Evolutionary conservation across 2,888 invertebrate species (phyloP).

Genomic region (Notodonta ziczac): DNA sequence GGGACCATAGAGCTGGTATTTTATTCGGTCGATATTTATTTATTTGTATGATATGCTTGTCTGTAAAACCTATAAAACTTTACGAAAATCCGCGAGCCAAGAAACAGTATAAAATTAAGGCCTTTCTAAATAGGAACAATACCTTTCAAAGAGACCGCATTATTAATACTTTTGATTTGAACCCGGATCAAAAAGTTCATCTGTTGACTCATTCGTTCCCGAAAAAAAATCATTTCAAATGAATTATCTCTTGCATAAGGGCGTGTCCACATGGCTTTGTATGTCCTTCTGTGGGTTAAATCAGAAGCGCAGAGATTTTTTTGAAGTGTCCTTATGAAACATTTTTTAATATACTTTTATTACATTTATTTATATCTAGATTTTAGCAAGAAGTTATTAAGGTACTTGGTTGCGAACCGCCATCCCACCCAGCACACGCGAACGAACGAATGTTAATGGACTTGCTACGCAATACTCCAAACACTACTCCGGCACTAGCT

Average conservation of each 20-base stretch:
- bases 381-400: not conserved
- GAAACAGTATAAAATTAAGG: not conserved
- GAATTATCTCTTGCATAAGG: slow-evolving; percentile 35
- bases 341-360: too few relatives aligned
- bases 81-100: too few relatives aligned
- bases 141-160: not conserved
- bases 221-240: slow-evolving; percentile 24
- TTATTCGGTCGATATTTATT: too few relatives aligned
- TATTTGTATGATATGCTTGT: too few relatives aligned
- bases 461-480: too few relatives aligned
- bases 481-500: too few relatives aligned
- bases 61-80: too few relatives aligned
- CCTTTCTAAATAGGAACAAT: not conserved
- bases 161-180: not conserved
- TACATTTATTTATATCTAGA: too few relatives aligned
- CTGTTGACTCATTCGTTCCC: slow-evolving; percentile 26
- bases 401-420: too few relatives aligned
- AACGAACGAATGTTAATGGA: too few relatives aligned
- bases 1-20: too few relatives aligned
- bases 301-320: slow-evolving; percentile 8
- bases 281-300: slow-evolving; percentile 16
- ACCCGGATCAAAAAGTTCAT: slow-evolving; percentile 12
- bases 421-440: too few relatives aligned
- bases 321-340: not conserved
- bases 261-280: slow-evolving; percentile 29